Evolutionary conservation across 2,888 invertebrate species (phyloP).

Genomic region (Troides aeacus): DNA sequence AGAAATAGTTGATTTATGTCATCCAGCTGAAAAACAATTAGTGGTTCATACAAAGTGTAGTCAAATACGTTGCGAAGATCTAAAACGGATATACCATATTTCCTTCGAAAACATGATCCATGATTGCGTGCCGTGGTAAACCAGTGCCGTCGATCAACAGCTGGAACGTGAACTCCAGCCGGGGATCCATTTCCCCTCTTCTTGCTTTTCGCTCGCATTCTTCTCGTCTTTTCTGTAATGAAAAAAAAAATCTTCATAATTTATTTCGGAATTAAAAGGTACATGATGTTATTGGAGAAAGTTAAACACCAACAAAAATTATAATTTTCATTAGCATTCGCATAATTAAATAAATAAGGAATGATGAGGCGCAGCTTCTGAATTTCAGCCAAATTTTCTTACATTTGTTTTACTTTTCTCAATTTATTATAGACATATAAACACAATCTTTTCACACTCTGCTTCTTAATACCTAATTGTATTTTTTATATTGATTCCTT

Average conservation of each 20-base stretch:
- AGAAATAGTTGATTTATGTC: constrained; percentile 93
- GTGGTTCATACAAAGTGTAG: background rate
- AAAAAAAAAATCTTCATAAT: background rate
- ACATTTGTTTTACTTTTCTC: too few relatives aligned
- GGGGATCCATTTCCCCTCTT: constrained; percentile 94
- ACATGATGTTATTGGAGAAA: too few relatives aligned
- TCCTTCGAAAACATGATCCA: constrained; percentile 94
- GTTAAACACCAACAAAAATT: too few relatives aligned
- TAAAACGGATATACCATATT: constrained; percentile 83
- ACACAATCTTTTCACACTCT: too few relatives aligned
- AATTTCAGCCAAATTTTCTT: too few relatives aligned
- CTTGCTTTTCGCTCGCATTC: constrained; percentile 95
- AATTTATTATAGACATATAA: too few relatives aligned
- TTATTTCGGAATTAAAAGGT: too few relatives aligned
- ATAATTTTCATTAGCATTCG: too few relatives aligned
- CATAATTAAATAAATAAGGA: too few relatives aligned
- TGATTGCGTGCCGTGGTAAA: constrained; percentile 89
- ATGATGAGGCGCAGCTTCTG: too few relatives aligned
- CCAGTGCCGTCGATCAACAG: constrained; percentile 91
- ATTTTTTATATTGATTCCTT: too few relatives aligned
- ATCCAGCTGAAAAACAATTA: constrained; percentile 81
- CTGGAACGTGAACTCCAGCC: constrained; percentile 94
- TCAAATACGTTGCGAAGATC: background rate
- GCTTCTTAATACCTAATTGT: too few relatives aligned
- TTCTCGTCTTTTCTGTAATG: constrained; percentile 84